Base-by-base conservation (phyloP, 2,888 invertebrate species). In the Allophyes oxyacanthae region DNA sequence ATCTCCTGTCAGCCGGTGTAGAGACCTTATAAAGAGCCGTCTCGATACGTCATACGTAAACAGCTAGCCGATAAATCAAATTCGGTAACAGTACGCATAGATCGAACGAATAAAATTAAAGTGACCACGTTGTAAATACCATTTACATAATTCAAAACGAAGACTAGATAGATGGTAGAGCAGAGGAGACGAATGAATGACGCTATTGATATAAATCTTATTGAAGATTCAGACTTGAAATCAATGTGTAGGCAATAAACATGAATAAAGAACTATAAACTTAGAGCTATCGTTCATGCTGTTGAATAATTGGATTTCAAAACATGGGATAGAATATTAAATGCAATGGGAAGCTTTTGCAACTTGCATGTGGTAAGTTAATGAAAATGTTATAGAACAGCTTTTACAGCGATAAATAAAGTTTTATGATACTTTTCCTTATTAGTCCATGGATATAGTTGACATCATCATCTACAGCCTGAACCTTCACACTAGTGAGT, bases 41-140 rank as follows among this genome's bases (percentile, higher is more conserved):
- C 64, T 73, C 79, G 74, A 81, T 85, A 82, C 83, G 83, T 87
- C 86, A 84, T 81, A 80, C 77, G 68, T 69, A 73, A 82, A 83
- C 80, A 77, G 77, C 72, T 60, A 66, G 72, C 65, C 76, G 75
- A 90, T 91, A 88, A 90, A 91, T 91, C 90, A 90, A 83, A 86
- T 83, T 86, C 83, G 82, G 82, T 79, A 81, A 81, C 75, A 75
- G 79, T 76, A 70, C 71, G 75, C 75, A 78, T 74, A 78, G 76
- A 80, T 81, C 67, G 72, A 70, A 81, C 77, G 79, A 78, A 83
- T 84, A 75, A 82, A 83, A 82, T 81, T 82, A 82, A 83, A 83
- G 75, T 75, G 77, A 80, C 75, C 80, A 81, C 77, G 81, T 81
- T 78, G 72, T 82, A 82, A 85, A 85, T 80, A 78, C 64, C 78